Percentiles rank a stretch among this genome's conserved stretches.
Conservation (phyloP, 2,113 vertebrate genomes). For the Ovis aries region DNA sequence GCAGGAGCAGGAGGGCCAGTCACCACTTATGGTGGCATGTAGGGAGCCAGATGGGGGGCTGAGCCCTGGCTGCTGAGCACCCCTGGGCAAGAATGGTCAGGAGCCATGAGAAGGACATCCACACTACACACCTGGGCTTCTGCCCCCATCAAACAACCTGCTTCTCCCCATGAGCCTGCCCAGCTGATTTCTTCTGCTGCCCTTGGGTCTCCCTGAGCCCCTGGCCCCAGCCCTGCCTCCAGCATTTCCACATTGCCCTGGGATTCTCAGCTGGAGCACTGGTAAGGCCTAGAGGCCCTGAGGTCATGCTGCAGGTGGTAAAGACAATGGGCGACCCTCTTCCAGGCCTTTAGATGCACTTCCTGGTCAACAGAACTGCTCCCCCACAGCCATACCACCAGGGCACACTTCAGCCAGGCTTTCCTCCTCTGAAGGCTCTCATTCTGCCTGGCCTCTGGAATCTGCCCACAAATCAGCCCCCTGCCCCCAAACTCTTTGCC, state of each 20-base stretch:
- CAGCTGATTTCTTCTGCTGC: background rate
- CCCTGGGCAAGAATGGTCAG: accelerated
- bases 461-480: background rate
- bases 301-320: accelerated
- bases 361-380: accelerated
- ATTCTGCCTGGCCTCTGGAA: background rate
- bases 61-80: accelerated
- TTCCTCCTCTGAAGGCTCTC: background rate
- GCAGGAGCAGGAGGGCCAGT: accelerated
- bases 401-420: accelerated
- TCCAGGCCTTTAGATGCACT: background rate
- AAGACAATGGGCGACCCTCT: accelerated
- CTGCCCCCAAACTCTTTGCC: background rate
- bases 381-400: accelerated
- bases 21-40: accelerated
- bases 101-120: background rate
- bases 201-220: background rate
- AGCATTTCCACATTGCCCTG: accelerated
- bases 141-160: accelerated
- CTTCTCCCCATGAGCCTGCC: accelerated
- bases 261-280: background rate
- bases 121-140: accelerated
- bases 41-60: background rate
- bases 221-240: background rate
- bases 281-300: background rate